Percentiles rank a stretch among this genome's conserved stretches.
Conservation (phyloP, 2,888 invertebrate genomes). For the Adela reaumurella region DNA sequence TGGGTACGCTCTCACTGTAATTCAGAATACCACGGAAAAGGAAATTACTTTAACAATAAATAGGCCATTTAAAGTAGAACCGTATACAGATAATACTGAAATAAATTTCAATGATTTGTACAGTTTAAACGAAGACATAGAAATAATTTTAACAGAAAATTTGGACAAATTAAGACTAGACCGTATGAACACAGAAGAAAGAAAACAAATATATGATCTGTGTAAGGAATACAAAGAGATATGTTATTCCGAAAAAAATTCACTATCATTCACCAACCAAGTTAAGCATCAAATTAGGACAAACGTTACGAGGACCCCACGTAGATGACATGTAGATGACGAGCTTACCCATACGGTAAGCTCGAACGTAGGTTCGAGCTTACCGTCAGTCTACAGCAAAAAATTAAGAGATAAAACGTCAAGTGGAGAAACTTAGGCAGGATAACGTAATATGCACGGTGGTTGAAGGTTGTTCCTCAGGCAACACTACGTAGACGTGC, state of each 20-base stretch:
- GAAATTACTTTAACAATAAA: not conserved
- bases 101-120: not conserved
- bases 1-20: slow-evolving; percentile 8
- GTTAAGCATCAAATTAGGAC: not conserved
- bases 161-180: slow-evolving; percentile 5
- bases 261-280: not conserved
- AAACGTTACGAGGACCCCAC: slow-evolving; percentile 13
- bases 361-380: slow-evolving; percentile 5
- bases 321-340: too few relatives aligned
- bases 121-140: not conserved
- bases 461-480: too few relatives aligned
- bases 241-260: not conserved
- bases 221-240: slow-evolving; percentile 11
- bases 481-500: too few relatives aligned
- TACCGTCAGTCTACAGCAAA: slow-evolving; percentile 8
- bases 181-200: slow-evolving; percentile 9
- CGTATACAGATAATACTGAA: not conserved
- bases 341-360: too few relatives aligned
- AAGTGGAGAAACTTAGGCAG: slow-evolving; percentile 12
- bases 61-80: not conserved
- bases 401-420: slow-evolving; percentile 10
- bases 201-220: slow-evolving; percentile 6
- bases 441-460: slow-evolving; percentile 12
- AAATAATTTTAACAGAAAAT: not conserved
- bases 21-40: slow-evolving; percentile 4